phyloP scores from a whole-genome alignment of 2,888 invertebrate species.

The Ptychoptera contaminata region DNA sequence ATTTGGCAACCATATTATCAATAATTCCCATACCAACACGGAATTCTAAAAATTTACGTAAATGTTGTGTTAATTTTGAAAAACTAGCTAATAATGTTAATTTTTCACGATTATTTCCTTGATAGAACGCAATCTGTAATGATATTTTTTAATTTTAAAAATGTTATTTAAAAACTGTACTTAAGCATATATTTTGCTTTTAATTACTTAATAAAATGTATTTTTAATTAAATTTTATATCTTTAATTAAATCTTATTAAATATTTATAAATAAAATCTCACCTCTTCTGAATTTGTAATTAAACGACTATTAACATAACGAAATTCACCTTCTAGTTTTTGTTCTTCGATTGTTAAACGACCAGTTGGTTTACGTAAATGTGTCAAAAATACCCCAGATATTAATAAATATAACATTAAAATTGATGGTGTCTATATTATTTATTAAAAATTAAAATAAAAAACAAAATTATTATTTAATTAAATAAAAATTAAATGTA shows the following conservation, averaged over 20 bases:
- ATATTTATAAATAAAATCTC: constrained; percentile 16
- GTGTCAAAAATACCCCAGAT: constrained; percentile 76
- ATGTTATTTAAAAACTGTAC: too few species aligned
- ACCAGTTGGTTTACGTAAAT: constrained; percentile 75
- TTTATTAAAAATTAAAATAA: too few species aligned
- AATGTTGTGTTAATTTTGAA: constrained; percentile 69
- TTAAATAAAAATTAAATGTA: neutral
- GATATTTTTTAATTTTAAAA: neutral
- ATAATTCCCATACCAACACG: constrained; percentile 82
- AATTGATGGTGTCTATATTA: constrained; percentile 73
- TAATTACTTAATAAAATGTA: too few species aligned
- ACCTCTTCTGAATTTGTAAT: constrained; percentile 97
- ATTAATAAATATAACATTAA: constrained; percentile 78
- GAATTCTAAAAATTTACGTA: constrained; percentile 78
- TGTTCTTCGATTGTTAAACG: constrained; percentile 82
- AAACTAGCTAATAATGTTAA: constrained; percentile 77
- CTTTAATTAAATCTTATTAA: neutral
- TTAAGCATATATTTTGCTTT: constrained; percentile 3
- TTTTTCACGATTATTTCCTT: constrained; percentile 76
- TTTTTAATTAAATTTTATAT: too few species aligned
- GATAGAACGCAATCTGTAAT: constrained; percentile 38
- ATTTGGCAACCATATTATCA: constrained; percentile 94
- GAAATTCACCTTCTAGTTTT: constrained; percentile 94
- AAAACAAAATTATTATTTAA: constrained; percentile 7
- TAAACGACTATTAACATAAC: constrained; percentile 89